phyloP scores from a whole-genome alignment of 1,140 invertebrate genomes.

The Dendrolimus kikuchii region DNA sequence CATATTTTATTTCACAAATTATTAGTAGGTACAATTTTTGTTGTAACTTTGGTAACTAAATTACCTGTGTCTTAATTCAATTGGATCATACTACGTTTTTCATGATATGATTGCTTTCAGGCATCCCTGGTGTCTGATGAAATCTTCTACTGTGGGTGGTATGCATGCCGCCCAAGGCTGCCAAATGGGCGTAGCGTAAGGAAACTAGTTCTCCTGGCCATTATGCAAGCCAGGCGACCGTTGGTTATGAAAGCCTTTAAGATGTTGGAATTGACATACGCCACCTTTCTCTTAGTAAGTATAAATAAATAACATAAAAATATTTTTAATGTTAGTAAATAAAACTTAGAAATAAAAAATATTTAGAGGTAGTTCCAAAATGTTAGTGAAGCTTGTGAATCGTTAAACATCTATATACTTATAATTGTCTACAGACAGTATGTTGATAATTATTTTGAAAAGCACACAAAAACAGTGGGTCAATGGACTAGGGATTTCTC shows the following conservation, averaged over 20 bases:
- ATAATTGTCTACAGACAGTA: no score
- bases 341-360: no score
- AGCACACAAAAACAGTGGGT: no score
- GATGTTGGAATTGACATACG: slow-evolving; percentile 49
- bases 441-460: no score
- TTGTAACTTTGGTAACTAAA: not conserved
- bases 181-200: slow-evolving; percentile 23
- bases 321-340: no score
- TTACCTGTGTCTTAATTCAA: not conserved
- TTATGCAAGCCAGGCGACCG: slow-evolving; percentile 35
- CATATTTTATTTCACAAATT: no score
- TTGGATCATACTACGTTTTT: not conserved
- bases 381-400: no score
- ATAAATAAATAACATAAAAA: not conserved
- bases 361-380: no score
- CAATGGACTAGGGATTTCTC: no score
- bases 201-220: slow-evolving; percentile 34
- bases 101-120: slow-evolving; percentile 17
- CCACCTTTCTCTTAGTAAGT: slow-evolving; percentile 41
- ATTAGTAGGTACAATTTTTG: not conserved
- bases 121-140: slow-evolving; percentile 42
- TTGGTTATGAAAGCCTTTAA: slow-evolving; percentile 54
- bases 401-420: no score
- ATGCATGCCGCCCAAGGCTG: slow-evolving; percentile 22
- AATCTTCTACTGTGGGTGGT: slow-evolving; percentile 56